phyloP scores from a whole-genome alignment of 1,140 invertebrate species.

The Drosophila albomicans region DNA sequence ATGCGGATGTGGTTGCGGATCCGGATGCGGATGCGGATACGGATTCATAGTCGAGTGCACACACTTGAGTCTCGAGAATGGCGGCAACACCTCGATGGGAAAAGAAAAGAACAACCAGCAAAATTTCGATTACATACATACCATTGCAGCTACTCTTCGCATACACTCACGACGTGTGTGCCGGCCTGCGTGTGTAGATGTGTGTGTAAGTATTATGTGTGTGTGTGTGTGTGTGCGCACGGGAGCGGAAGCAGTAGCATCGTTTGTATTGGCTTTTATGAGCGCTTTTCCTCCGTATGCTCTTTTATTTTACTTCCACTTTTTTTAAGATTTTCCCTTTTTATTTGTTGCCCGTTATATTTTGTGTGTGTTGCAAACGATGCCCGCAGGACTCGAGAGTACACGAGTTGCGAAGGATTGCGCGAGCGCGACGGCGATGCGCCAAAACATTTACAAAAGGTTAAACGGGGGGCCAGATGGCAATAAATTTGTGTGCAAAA shows the following conservation, averaged over 20 bases:
- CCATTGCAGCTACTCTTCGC: conserved; percentile 19
- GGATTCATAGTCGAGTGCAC: conserved; percentile 75
- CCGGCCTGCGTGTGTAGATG: background rate
- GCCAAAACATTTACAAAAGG: conserved; percentile 37
- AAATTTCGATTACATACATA: conserved; percentile 36
- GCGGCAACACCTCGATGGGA: conserved; percentile 35
- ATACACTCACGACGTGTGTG: conserved; percentile 4
- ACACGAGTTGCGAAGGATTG: conserved; percentile 43
- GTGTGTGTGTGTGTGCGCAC: background rate
- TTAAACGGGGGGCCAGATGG: conserved; percentile 27
- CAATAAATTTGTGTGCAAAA: conserved; percentile 56
- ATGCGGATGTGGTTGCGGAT: conserved; percentile 27
- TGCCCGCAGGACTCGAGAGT: conserved; percentile 59
- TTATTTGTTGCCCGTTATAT: conserved; percentile 44
- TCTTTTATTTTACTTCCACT: background rate
- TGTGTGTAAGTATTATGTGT: conserved; percentile 1
- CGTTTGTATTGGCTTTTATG: conserved; percentile 47
- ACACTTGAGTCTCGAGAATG: conserved; percentile 66
- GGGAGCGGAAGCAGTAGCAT: background rate
- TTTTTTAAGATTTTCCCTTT: conserved; percentile 25
- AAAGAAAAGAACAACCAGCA: background rate
- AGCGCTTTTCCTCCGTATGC: conserved; percentile 26
- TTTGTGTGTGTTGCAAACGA: conserved; percentile 50
- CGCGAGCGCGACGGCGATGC: conserved; percentile 69
- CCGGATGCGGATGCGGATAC: conserved; percentile 34